phyloP scores from a whole-genome alignment of 2,888 invertebrate species.

The Ferdinandea cuprea region DNA sequence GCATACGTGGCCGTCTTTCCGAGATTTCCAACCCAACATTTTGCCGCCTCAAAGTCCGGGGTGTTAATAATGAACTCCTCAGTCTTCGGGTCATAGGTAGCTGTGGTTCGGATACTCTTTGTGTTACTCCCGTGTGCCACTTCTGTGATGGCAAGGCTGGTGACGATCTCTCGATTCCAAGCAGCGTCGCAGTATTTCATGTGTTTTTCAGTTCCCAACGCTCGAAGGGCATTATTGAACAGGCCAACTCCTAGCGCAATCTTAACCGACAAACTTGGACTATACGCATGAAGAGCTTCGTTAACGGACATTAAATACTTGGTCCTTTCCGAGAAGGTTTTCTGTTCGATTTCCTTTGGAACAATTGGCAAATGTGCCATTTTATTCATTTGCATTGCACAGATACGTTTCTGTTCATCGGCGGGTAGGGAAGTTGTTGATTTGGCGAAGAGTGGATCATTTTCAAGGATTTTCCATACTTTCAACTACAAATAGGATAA shows the following conservation, averaged over 20 bases:
- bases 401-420: conserved; percentile 89
- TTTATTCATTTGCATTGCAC: conserved; percentile 88
- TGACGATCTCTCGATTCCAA: conserved; percentile 89
- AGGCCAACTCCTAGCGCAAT: conserved; percentile 90
- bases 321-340: conserved; percentile 87
- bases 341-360: conserved; percentile 85
- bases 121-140: conserved; percentile 97
- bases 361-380: conserved; percentile 88
- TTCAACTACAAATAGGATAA: conserved; percentile 85
- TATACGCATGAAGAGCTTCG: conserved; percentile 88
- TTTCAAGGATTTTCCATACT: conserved; percentile 90
- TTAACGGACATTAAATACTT: conserved; percentile 89
- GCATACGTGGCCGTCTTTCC: conserved; percentile 94
- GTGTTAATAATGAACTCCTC: conserved; percentile 94
- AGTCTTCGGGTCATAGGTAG: conserved; percentile 90
- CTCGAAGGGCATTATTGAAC: conserved; percentile 89
- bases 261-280: conserved; percentile 90
- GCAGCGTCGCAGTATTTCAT: conserved; percentile 87
- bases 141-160: conserved; percentile 96
- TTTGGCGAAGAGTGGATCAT: conserved; percentile 91
- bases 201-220: conserved; percentile 90
- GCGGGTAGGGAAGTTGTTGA: conserved; percentile 85
- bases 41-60: conserved; percentile 97
- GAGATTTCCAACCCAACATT: conserved; percentile 98
- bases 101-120: conserved; percentile 94